Percentiles rank a stretch among this genome's conserved stretches.
Conservation (phyloP, 2,113 vertebrate species). For the Lonchura striata region DNA sequence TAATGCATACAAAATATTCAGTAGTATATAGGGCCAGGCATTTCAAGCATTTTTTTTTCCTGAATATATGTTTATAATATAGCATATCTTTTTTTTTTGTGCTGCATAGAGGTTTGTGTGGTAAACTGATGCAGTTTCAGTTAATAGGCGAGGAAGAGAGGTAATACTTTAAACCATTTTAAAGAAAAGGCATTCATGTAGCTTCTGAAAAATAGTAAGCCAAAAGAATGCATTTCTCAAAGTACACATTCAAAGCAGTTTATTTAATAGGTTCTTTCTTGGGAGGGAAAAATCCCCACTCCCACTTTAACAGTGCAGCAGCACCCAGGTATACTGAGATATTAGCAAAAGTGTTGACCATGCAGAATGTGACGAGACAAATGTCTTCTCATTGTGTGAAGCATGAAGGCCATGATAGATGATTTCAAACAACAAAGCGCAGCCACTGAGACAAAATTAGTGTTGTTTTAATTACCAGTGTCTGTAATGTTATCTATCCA, state of each 20-base stretch:
- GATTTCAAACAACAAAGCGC: conserved; percentile 82
- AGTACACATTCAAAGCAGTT: neutral
- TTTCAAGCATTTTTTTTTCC: neutral
- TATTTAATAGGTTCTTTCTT: neutral
- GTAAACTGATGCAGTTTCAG: neutral
- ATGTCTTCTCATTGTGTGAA: conserved; percentile 81
- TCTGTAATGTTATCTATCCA: conserved; percentile 85
- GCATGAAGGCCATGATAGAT: conserved; percentile 84
- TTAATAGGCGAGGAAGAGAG: neutral
- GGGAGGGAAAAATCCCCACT: neutral
- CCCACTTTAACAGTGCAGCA: conserved; percentile 38
- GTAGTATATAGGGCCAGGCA: neutral
- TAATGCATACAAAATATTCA: neutral
- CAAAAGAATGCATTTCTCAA: neutral
- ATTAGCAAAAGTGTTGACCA: conserved; percentile 77
- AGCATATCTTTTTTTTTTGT: neutral
- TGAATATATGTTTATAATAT: neutral
- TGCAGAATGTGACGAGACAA: conserved; percentile 76
- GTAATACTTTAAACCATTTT: neutral
- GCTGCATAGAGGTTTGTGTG: neutral
- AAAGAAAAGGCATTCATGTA: neutral
- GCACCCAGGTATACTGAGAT: conserved; percentile 69
- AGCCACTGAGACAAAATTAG: conserved; percentile 87
- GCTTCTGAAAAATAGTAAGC: neutral
- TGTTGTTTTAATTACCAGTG: conserved; percentile 91